Percentiles rank a stretch among this genome's conserved stretches.
phyloP scores from a whole-genome alignment of 2,888 invertebrate species.

The Chironomus tentans region DNA sequence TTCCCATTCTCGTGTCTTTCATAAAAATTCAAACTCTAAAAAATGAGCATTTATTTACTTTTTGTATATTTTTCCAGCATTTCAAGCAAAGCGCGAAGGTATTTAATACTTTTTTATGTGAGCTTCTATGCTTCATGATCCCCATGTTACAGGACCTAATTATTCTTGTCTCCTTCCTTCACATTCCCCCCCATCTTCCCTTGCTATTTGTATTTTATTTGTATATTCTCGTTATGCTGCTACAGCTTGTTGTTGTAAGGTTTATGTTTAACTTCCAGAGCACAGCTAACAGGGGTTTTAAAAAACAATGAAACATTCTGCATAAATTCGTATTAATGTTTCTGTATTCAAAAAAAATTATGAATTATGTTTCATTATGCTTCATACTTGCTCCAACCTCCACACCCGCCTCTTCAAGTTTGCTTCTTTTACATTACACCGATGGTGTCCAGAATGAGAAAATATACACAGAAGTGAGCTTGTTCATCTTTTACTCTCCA shows the following conservation, averaged over 20 bases:
- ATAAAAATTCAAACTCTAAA: too few relatives aligned
- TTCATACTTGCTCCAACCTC: neutral
- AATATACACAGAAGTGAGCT: too few relatives aligned
- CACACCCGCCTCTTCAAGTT: neutral
- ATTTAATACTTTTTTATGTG: neutral
- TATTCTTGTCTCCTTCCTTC: neutral
- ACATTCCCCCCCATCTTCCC: neutral
- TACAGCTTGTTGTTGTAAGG: neutral
- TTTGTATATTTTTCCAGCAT: too few relatives aligned
- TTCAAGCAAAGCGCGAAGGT: neutral
- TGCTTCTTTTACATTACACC: too few relatives aligned
- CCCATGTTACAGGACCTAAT: neutral
- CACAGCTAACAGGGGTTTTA: neutral
- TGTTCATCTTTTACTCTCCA: neutral
- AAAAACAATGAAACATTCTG: neutral
- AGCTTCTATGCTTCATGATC: neutral
- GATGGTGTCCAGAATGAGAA: too few relatives aligned
- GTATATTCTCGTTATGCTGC: neutral
- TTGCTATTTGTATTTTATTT: neutral
- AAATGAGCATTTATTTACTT: too few relatives aligned
- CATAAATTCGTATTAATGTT: neutral
- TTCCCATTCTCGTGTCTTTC: too few relatives aligned
- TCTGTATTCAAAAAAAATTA: neutral
- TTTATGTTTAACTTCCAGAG: neutral
- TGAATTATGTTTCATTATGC: neutral